Conservation (phyloP, 1,140 invertebrate genomes). For the Ectropis grisescens region DNA sequence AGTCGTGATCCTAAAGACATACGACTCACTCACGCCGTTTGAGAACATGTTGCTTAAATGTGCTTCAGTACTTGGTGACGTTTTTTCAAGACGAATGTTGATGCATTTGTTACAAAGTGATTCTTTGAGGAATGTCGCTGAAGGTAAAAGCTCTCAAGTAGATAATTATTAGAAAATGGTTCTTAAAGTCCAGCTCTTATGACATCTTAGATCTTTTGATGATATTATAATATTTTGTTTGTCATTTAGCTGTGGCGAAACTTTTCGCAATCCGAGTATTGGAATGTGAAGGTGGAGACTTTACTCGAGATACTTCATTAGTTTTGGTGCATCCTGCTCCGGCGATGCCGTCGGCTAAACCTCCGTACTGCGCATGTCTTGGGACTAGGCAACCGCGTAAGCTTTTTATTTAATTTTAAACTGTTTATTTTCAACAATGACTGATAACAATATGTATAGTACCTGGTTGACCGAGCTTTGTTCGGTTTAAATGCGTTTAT, state of each 20-base stretch:
- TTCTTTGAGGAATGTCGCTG: conserved; percentile 50
- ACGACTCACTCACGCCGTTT: conserved; percentile 71
- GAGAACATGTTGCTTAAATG: conserved; percentile 75
- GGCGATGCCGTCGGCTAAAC: conserved; percentile 4
- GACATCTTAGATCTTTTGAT: too few relatives aligned
- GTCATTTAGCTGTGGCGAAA: conserved; percentile 69
- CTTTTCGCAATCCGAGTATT: conserved; percentile 73
- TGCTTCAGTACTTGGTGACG: conserved; percentile 72
- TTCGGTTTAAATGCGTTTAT: too few relatives aligned
- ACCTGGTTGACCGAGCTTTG: too few relatives aligned
- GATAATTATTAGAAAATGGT: too few relatives aligned
- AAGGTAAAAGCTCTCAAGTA: conserved; percentile 39
- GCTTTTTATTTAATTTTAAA: neutral
- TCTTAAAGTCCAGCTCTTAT: too few relatives aligned
- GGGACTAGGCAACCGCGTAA: conserved; percentile 24
- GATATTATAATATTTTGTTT: too few relatives aligned
- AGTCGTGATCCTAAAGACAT: conserved; percentile 73
- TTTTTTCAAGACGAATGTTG: conserved; percentile 71
- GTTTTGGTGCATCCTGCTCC: conserved; percentile 27
- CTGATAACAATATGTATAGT: too few relatives aligned
- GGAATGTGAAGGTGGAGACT: conserved; percentile 72
- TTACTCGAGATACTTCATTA: conserved; percentile 38
- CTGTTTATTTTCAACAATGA: neutral
- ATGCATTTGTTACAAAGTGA: conserved; percentile 64
- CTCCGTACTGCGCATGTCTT: conserved; percentile 26